phyloP scores from a whole-genome alignment of 1,140 invertebrate species.

The Achroia grisella region DNA sequence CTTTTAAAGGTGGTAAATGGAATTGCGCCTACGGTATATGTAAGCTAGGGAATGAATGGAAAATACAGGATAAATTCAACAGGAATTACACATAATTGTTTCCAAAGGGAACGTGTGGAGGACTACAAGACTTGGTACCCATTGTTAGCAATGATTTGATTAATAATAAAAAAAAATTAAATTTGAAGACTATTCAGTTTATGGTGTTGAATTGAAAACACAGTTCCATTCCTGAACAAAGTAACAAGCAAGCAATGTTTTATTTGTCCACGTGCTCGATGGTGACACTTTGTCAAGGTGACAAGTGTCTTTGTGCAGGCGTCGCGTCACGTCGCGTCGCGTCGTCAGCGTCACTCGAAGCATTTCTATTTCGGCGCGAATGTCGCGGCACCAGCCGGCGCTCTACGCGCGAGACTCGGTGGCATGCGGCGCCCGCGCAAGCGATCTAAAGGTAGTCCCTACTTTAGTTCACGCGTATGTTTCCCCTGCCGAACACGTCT shows the following conservation, averaged over 20 bases:
- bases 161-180: too few relatives aligned
- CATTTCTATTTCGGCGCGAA: conserved; percentile 61
- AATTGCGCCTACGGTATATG: too few relatives aligned
- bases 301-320: conserved; percentile 18
- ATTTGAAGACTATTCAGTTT: too few relatives aligned
- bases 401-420: conserved; percentile 22
- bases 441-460: conserved; percentile 10
- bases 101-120: too few relatives aligned
- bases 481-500: conserved; percentile 46
- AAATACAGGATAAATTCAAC: too few relatives aligned
- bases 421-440: conserved; percentile 26
- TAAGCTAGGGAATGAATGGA: too few relatives aligned
- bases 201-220: too few relatives aligned
- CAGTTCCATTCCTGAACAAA: too few relatives aligned
- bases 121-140: too few relatives aligned
- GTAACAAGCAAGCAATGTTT: not conserved
- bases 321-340: not conserved
- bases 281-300: conserved; percentile 16
- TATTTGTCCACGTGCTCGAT: conserved; percentile 6
- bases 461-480: conserved; percentile 49
- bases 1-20: too few relatives aligned
- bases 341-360: conserved; percentile 17
- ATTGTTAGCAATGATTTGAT: too few relatives aligned
- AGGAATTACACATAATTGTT: too few relatives aligned
- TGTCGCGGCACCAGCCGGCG: conserved; percentile 26